A percentile compares a stretch with the other conserved stretches of the same genome.
These are phyloP conservation scores for Macrosoma leucophasiata DNA, from an alignment of 2,888 invertebrate species.

Conservation along the genomic window DNA sequence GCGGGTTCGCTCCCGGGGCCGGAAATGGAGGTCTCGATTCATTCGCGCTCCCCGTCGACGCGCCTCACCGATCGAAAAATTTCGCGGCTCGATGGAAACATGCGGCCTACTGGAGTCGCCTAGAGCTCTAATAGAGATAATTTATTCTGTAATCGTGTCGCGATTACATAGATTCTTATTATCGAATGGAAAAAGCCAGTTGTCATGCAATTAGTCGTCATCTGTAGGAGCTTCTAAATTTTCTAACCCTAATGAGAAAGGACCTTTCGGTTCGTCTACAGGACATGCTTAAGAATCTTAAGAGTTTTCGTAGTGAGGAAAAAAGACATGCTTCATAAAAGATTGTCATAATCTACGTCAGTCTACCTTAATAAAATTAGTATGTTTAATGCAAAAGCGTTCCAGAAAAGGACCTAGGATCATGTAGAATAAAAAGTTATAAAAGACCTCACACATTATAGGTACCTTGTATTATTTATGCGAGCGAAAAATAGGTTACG, in stretches of 20 bases:
- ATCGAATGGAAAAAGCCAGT: constrained; percentile 46
- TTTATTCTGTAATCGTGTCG: constrained; percentile 23
- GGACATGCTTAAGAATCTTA: constrained; percentile 55
- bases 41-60: constrained; percentile 14
- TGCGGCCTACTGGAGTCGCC: constrained; percentile 17
- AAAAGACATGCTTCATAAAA: constrained; percentile 55
- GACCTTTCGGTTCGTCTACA: constrained; percentile 38
- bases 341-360: no score
- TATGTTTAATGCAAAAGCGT: constrained; percentile 50
- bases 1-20: constrained; percentile 7
- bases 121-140: constrained; percentile 17
- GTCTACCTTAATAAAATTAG: constrained; percentile 53
- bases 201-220: constrained; percentile 64
- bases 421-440: no score
- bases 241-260: constrained; percentile 15
- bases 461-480: no score
- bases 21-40: constrained; percentile 9
- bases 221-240: constrained; percentile 12
- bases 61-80: constrained; percentile 21
- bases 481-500: no score
- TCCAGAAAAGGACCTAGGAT: constrained; percentile 47
- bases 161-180: constrained; percentile 30
- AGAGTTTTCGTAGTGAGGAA: constrained; percentile 28
- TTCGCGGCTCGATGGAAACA: constrained; percentile 20
- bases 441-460: no score